Percentiles rank a stretch among this genome's conserved stretches.
Evolutionary conservation across 2,888 invertebrate species (phyloP).

Genomic region (Hemicrepidius hirtus): DNA sequence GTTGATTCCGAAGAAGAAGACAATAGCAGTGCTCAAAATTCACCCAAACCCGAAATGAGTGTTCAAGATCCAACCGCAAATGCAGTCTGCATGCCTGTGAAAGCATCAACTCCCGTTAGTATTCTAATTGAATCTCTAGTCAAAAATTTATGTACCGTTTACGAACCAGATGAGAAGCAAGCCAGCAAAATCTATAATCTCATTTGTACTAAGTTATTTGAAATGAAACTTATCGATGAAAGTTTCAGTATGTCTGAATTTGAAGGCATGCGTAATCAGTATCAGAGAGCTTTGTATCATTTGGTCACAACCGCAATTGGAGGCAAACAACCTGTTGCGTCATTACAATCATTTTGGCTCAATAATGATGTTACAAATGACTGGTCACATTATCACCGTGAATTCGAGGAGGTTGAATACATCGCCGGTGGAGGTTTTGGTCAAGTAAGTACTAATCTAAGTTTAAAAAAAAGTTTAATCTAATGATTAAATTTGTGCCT

Average conservation of each 20-base stretch:
- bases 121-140: slow-evolving; percentile 82
- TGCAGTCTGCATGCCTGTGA: slow-evolving; percentile 48
- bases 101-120: slow-evolving; percentile 77
- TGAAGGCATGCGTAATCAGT: slow-evolving; percentile 81
- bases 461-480: too few species aligned
- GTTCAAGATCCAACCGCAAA: slow-evolving; percentile 12
- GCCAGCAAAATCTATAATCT: slow-evolving; percentile 79
- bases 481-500: neutral
- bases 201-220: slow-evolving; percentile 80
- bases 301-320: slow-evolving; percentile 78
- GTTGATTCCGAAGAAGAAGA: slow-evolving; percentile 50
- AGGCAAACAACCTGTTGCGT: slow-evolving; percentile 73
- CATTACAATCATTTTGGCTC: slow-evolving; percentile 74
- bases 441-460: slow-evolving; percentile 77
- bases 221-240: slow-evolving; percentile 82
- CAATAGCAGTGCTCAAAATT: slow-evolving; percentile 29
- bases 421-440: slow-evolving; percentile 87
- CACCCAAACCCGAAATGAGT: slow-evolving; percentile 11
- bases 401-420: slow-evolving; percentile 81
- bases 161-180: slow-evolving; percentile 77
- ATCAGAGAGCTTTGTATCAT: slow-evolving; percentile 80
- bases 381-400: slow-evolving; percentile 80
- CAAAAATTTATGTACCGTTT: slow-evolving; percentile 79
- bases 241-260: slow-evolving; percentile 82
- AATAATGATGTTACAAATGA: slow-evolving; percentile 74